phyloP scores from a whole-genome alignment of 2,888 invertebrate genomes.

The Temnothorax unifasciatus region DNA sequence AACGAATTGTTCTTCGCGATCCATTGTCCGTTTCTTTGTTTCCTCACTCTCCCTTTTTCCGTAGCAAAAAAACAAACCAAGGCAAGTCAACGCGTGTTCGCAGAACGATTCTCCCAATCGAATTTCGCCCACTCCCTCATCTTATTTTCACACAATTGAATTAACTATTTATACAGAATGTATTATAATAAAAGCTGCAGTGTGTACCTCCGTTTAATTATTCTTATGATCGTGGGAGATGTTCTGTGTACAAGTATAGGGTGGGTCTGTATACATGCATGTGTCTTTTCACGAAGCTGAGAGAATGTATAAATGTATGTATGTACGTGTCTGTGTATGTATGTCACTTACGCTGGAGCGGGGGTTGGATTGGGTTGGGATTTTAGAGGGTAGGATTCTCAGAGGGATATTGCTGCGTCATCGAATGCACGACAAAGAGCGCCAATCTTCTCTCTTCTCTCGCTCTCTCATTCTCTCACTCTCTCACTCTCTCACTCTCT shows the following conservation, averaged over 20 bases:
- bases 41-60: constrained; percentile 39
- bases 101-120: constrained; percentile 71
- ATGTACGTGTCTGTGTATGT: neutral
- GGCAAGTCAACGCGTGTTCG: constrained; percentile 30
- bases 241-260: constrained; percentile 33
- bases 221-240: constrained; percentile 69
- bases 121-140: constrained; percentile 65
- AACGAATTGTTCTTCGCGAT: constrained; percentile 41
- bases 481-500: neutral
- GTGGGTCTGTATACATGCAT: constrained; percentile 21
- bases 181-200: constrained; percentile 85
- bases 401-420: constrained; percentile 65
- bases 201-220: constrained; percentile 79
- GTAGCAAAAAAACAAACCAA: constrained; percentile 19
- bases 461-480: neutral
- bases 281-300: constrained; percentile 35
- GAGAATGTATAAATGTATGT: constrained; percentile 1
- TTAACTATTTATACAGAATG: constrained; percentile 86
- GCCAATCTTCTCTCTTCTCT: constrained; percentile 55
- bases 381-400: constrained; percentile 45
- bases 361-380: constrained; percentile 25
- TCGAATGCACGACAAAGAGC: constrained; percentile 64
- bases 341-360: constrained; percentile 25
- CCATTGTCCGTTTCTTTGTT: neutral
- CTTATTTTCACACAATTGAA: constrained; percentile 81